A percentile compares a stretch with the other conserved stretches of the same genome.
These are phyloP conservation scores for Callyntrura sp. DNA, from an alignment of 2,888 invertebrate genomes.

Conservation along the genomic window DNA sequence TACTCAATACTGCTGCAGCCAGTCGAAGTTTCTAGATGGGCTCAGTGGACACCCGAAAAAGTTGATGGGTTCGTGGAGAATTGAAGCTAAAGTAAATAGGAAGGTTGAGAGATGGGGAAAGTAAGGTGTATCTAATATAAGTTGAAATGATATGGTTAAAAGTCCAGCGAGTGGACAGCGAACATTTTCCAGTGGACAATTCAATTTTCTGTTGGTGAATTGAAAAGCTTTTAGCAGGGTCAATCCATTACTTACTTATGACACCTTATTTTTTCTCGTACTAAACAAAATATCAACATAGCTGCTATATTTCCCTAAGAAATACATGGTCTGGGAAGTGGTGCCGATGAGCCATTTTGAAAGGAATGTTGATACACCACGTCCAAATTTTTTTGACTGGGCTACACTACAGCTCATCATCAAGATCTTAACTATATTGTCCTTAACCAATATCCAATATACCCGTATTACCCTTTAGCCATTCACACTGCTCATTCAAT, in stretches of 20 bases:
- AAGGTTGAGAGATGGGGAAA: too few species aligned
- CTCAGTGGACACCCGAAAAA: not conserved
- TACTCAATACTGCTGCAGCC: too few species aligned
- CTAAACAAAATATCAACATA: conserved; percentile 1
- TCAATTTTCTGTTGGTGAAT: conserved; percentile 82
- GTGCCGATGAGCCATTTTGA: not conserved
- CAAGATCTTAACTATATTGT: not conserved
- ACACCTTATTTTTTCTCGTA: conserved; percentile 78
- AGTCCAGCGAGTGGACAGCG: not conserved
- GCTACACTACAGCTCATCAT: conserved; percentile 46
- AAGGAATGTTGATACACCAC: not conserved
- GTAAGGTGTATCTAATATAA: not conserved
- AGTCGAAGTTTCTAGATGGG: too few species aligned
- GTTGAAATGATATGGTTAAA: not conserved
- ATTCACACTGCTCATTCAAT: conserved; percentile 39
- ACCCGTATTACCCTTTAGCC: not conserved
- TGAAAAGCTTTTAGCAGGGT: conserved; percentile 84
- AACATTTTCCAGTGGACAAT: conserved; percentile 72
- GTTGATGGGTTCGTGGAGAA: conserved; percentile 16
- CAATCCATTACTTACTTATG: conserved; percentile 84
- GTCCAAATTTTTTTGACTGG: conserved; percentile 28
- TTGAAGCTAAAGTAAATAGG: conserved; percentile 26
- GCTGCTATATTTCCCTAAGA: not conserved
- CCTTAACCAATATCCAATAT: not conserved
- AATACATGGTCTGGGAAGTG: not conserved